Base-by-base conservation (phyloP, 92 coral and sea anemone genomes). In the Porites cylindrica region DNA sequence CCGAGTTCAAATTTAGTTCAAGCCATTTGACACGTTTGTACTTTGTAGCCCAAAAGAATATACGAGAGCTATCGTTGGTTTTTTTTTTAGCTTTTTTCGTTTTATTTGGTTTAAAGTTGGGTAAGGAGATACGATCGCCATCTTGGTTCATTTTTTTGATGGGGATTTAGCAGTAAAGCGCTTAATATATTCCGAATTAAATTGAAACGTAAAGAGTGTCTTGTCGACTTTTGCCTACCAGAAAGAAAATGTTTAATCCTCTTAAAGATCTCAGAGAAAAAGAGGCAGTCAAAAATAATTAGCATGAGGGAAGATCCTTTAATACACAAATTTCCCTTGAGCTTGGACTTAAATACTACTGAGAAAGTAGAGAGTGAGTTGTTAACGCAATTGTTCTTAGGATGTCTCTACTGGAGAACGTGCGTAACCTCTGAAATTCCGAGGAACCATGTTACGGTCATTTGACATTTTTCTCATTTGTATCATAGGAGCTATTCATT, bases 241-340 rank as follows among this genome's bases (percentile, higher is more conserved):
- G 75, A n/a, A 8, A 26, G 38, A 10, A 67, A 23, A 23, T 67
- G 17, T 56, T 70, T 29, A 3, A 70, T 32, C 19, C 23, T 32
- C 52, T 32, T 32, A 6, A 32, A 14, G 38, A 13, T 70, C 13
- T 70, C 1, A 43, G 75, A 32, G 52, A 70, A 38, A 47, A 14
- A 70, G 75, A 70, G 53, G 75, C 75, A 70, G 16, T 70, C 75
- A 14, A 70, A 13, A 70, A 32, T 32, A 32, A 53, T 16, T 53
- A 70, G 1, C 66, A 62, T 7, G 47, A 4, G 47, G 47, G 4
- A 38, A 3, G 47, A 4, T 38, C 47, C 47, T 38, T 38, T 38
- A 38, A 4, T 38, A 38, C 47, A 38, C 47, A 38, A 38, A 38
- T 3, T 38, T 38, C 47, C 47, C 47, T 38, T 4, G 47, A 38